These are phyloP conservation scores for Silurus asotus DNA, from an alignment of 2,113 vertebrate genomes.

Conservation along the genomic window DNA sequence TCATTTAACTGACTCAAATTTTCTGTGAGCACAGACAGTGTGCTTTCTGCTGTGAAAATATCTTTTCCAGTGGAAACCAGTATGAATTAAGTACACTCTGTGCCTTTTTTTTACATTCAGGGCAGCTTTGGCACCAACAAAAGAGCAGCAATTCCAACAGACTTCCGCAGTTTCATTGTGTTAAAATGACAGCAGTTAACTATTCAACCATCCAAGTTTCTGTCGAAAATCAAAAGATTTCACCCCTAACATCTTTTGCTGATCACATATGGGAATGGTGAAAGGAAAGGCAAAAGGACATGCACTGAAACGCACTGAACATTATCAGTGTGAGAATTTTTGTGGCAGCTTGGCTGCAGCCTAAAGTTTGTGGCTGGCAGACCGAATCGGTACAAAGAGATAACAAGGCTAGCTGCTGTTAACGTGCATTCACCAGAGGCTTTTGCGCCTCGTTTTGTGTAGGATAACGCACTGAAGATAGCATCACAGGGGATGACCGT, in stretches of 20 bases:
- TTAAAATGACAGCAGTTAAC: constrained; percentile 45
- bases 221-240: constrained; percentile 51
- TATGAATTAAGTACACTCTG: neutral
- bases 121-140: constrained; percentile 12
- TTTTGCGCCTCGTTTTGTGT: constrained; percentile 52
- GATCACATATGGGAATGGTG: constrained; percentile 32
- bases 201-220: constrained; percentile 46
- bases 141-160: neutral
- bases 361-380: constrained; percentile 30
- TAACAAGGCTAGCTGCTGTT: constrained; percentile 49
- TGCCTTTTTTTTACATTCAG: constrained; percentile 4
- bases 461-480: constrained; percentile 54
- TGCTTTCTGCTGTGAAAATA: neutral
- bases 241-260: constrained; percentile 25
- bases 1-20: neutral
- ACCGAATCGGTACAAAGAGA: constrained; percentile 34
- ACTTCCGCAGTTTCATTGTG: constrained; percentile 27
- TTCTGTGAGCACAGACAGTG: neutral
- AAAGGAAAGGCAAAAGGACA: constrained; percentile 23
- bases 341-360: constrained; percentile 31
- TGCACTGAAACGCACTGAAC: constrained; percentile 19
- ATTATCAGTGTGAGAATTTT: constrained; percentile 21
- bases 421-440: constrained; percentile 42
- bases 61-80: constrained; percentile 19
- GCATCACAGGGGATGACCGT: constrained; percentile 63